Evolutionary conservation across 1,140 invertebrate genomes (phyloP), one percentile per base, ranked within the genome.

Genomic region (Diabrotica virgifera): DNA sequence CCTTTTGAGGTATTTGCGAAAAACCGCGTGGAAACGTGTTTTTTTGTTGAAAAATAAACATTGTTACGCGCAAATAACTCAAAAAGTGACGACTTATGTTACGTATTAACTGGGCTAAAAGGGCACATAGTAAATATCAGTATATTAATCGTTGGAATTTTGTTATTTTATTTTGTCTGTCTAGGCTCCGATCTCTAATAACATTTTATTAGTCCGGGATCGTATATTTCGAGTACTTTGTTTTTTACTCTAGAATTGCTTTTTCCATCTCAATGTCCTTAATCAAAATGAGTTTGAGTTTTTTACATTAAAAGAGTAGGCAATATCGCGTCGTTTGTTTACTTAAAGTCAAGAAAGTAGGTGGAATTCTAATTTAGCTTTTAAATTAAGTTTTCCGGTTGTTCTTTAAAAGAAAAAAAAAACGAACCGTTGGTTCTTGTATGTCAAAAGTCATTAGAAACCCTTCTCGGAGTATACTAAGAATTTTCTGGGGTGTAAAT

Each of bases 251-350:
- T 6, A 46, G n/a, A 46, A 46, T 46, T 46, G 40, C 40, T 46
- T 46, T 46, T 46, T 46, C 40, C 40, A 46, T n/a, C n/a, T 46
- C 40, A 46, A 46, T 46, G 40, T 5, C 40, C n/a, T 46, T 46
- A 46, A 46, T 46, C 40, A 46, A 46, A 46, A 46, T 46, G 40
- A 46, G 40, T 46, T 46, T 46, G 40, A 46, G n/a, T 46, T 46
- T 46, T 46, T 46, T 46, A 10, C n/a, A 46, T 46, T n/a, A 10
- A 10, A 46, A 46, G 40, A 46, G 40, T 46, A 8, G 8, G 40
- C 40, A 46, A 46, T 46, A 46, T 46, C 40, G 2, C 5, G 40
- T 46, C 40, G 40, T 46, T 46, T 46, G n/a, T 46, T 46, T 46
- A 46, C 40, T 46, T 46, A 46, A 46, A 46, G 40, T 46, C n/a